Conservation (phyloP, 2,888 invertebrate genomes). For the Cosmopolites sordidus region DNA sequence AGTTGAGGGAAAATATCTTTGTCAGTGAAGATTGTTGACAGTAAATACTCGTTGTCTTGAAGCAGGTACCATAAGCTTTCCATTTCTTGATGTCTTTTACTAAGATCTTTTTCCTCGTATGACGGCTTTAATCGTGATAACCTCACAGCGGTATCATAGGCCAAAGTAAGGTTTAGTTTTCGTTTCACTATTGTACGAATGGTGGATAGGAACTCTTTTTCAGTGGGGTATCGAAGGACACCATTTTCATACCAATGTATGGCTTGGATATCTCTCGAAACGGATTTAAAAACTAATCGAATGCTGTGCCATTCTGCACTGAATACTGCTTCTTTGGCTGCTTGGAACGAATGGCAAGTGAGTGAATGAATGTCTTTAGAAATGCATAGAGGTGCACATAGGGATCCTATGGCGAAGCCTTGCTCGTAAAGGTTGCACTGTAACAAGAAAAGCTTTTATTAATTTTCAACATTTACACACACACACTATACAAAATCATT, state of each 20-base stretch:
- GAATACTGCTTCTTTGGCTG: constrained; percentile 60
- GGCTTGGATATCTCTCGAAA: constrained; percentile 43
- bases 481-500: too few relatives aligned
- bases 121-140: constrained; percentile 50
- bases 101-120: constrained; percentile 46
- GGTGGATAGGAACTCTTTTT: constrained; percentile 53
- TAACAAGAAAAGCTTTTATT: constrained; percentile 17
- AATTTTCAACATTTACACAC: too few relatives aligned
- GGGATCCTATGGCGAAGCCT: constrained; percentile 56
- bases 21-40: constrained; percentile 56
- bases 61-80: constrained; percentile 60
- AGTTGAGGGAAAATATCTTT: constrained; percentile 61
- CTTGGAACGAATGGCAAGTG: constrained; percentile 58
- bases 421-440: constrained; percentile 56
- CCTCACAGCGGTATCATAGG: constrained; percentile 50
- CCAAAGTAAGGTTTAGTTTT: constrained; percentile 54
- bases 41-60: constrained; percentile 64
- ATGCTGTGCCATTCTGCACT: constrained; percentile 56
- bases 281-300: constrained; percentile 58
- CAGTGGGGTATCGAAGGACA: constrained; percentile 51
- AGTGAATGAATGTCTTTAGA: constrained; percentile 53
- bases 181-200: constrained; percentile 52
- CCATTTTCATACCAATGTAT: constrained; percentile 51
- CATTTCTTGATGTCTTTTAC: constrained; percentile 52
- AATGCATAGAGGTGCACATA: constrained; percentile 61